Base-by-base conservation (phyloP, 2,113 vertebrate genomes). In the Platichthys flesus region DNA sequence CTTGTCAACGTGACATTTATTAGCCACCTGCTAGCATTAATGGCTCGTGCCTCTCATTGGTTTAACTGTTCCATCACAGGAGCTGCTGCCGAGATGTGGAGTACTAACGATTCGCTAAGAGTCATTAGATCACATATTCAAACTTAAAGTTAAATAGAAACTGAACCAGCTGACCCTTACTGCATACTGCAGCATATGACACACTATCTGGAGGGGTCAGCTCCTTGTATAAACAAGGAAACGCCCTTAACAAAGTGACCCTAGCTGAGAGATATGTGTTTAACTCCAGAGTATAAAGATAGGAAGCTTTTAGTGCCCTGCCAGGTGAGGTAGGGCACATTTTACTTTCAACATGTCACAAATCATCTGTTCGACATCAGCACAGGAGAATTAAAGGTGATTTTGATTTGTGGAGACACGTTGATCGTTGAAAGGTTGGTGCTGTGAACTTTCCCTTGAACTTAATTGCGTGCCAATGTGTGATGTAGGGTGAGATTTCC, bases 111-210 rank as follows among this genome's bases (percentile, higher is more conserved):
- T 62, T 6, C 8, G 31, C 1, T 9, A 37, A 37, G 35, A 9
- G 35, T 45, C 21, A 58, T 28, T 21, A 24, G 3, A 21, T 77
- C 65, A 49, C 26, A 37, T 42, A n/a, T 37, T 59, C 14, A 24
- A 40, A n/a, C 63, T 16, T 64, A 64, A 67, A 59, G 76, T 83
- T 51, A 85, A 83, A 69, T 70, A 76, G 56, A 80, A 75, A 86
- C 55, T 54, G 42, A 77, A 67, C 8, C 26, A 15, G 65, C 67
- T 23, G 62, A 62, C 63, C 15, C 16, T 26, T 40, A 49, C 56
- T 76, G 26, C 56, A 42, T 21, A n/a, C 56, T 37, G 66, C 6
- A 73, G 12, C 31, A 56, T 79, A 14, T 42, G 57, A n/a, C n/a
- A 55, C 16, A 12, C 0, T 14, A 9, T 31, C 47, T 18, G 28